A percentile compares a stretch with the other conserved stretches of the same genome.
These are phyloP conservation scores for Cinclus cinclus DNA, from an alignment of 2,113 vertebrate genomes.

Conservation along the genomic window DNA sequence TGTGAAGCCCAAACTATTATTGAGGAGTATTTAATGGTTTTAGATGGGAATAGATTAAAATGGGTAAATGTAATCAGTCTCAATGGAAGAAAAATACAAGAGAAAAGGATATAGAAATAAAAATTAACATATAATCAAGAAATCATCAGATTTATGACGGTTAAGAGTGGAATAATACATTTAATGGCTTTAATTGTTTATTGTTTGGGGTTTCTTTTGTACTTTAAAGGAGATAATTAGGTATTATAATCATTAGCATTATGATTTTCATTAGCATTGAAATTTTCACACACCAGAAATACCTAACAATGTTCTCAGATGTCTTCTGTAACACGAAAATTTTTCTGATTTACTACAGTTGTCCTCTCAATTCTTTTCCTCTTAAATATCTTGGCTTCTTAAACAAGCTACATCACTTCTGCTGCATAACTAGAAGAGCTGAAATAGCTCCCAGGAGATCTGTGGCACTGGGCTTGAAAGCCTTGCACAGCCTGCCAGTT, in stretches of 20 bases:
- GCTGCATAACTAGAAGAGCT: constrained; percentile 19
- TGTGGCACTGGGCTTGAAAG: constrained; percentile 29
- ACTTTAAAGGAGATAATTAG: not conserved
- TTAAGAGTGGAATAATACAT: not conserved
- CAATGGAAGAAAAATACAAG: not conserved
- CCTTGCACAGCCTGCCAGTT: constrained; percentile 15
- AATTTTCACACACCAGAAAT: not conserved
- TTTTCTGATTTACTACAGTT: constrained; percentile 7
- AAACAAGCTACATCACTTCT: not conserved
- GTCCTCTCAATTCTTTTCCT: not conserved
- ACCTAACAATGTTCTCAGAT: not conserved
- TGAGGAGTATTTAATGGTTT: not conserved
- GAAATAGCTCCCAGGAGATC: constrained; percentile 30
- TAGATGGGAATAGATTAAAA: not conserved
- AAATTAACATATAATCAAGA: not conserved
- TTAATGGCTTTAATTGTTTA: not conserved
- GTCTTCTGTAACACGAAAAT: constrained; percentile 17
- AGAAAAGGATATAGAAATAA: not conserved
- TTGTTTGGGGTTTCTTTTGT: not conserved
- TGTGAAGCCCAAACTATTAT: not conserved
- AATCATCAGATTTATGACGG: not conserved
- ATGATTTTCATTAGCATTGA: too few species aligned
- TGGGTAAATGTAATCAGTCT: not conserved
- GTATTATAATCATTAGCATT: not conserved
- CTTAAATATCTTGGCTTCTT: constrained; percentile 30